These are phyloP conservation scores for Pseudomyrmex dendroicus DNA, from an alignment of 1,140 invertebrate species.

Conservation along the genomic window DNA sequence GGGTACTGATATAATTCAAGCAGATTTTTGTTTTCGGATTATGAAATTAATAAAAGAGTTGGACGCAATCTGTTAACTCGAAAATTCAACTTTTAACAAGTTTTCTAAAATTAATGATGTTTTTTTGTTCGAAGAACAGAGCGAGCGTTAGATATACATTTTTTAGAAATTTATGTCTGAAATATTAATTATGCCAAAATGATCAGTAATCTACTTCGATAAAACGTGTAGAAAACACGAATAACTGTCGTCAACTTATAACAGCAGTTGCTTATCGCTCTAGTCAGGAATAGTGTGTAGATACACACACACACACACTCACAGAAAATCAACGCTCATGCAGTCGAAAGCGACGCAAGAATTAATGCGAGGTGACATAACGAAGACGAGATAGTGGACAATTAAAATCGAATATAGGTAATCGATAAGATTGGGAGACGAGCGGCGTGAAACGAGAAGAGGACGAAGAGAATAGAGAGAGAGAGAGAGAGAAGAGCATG, in stretches of 20 bases:
- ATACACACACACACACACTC: too few species aligned
- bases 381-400: slow-evolving; percentile 62
- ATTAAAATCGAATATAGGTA: slow-evolving; percentile 67
- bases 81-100: background rate
- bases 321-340: slow-evolving; percentile 47
- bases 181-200: background rate
- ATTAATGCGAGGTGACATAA: slow-evolving; percentile 54
- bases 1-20: too few species aligned
- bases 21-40: background rate
- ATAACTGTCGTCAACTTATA: background rate
- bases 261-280: background rate
- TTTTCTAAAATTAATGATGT: background rate
- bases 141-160: too few species aligned
- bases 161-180: too few species aligned
- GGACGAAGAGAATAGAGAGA: background rate
- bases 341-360: slow-evolving; percentile 33
- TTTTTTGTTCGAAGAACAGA: background rate
- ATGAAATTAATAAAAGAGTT: background rate
- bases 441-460: background rate
- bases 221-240: background rate
- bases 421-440: slow-evolving; percentile 67
- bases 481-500: slow-evolving; percentile 1
- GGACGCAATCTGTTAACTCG: background rate
- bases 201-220: background rate
- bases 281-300: slow-evolving; percentile 9